These are phyloP conservation scores for Globia sparganii DNA, from an alignment of 2,888 invertebrate species.

Conservation along the genomic window DNA sequence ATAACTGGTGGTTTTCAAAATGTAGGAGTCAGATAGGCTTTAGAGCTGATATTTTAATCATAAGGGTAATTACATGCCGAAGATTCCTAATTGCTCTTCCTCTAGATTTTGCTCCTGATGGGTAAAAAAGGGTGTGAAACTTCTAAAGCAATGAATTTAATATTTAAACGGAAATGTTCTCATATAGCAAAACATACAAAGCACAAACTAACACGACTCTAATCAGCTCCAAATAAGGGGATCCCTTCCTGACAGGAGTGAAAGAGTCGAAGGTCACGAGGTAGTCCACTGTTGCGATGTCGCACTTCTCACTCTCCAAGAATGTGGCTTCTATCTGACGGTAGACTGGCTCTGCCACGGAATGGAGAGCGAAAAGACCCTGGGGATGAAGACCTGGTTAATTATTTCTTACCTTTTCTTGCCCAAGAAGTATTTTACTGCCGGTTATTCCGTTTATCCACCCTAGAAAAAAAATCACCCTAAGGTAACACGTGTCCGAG, in stretches of 20 bases:
- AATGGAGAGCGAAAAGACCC: slow-evolving; percentile 88
- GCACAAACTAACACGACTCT: slow-evolving; percentile 77
- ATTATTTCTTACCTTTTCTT: background rate
- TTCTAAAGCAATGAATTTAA: background rate
- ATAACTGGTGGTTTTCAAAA: background rate
- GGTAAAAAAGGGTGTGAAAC: background rate
- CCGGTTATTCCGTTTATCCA: no score
- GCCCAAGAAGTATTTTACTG: background rate
- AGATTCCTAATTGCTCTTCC: background rate
- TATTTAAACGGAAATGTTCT: background rate
- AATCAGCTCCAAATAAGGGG: slow-evolving; percentile 80
- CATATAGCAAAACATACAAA: slow-evolving; percentile 3
- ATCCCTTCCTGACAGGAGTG: slow-evolving; percentile 77
- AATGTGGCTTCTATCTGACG: slow-evolving; percentile 88
- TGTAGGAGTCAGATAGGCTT: background rate
- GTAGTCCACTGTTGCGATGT: slow-evolving; percentile 85
- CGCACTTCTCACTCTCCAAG: slow-evolving; percentile 90
- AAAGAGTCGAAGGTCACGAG: slow-evolving; percentile 76
- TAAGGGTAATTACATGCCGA: background rate
- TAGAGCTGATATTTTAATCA: background rate
- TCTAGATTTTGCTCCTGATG: no score
- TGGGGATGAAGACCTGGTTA: slow-evolving; percentile 46
- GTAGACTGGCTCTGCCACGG: slow-evolving; percentile 86
- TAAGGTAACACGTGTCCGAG: no score
- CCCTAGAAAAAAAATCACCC: no score